Percentiles rank a stretch among this genome's conserved stretches.
Evolutionary conservation across 2,113 vertebrate species (phyloP).

Genomic region (Heterocephalus glaber): DNA sequence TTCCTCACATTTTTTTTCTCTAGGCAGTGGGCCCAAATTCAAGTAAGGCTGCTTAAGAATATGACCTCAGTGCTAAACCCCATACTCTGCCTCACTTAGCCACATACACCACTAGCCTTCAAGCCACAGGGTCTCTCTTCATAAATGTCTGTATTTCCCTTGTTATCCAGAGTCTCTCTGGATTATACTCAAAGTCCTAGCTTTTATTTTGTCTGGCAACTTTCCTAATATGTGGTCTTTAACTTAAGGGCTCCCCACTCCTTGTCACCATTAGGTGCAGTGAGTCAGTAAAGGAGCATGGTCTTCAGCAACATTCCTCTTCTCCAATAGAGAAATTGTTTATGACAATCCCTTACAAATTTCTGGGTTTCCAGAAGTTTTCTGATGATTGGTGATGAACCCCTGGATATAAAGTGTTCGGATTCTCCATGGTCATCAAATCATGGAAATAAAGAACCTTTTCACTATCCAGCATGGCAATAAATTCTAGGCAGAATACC

Average conservation of each 20-base stretch:
- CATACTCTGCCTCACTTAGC: background rate
- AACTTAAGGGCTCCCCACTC: background rate
- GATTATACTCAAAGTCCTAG: background rate
- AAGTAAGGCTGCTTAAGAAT: background rate
- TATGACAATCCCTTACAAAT: slow-evolving; percentile 5
- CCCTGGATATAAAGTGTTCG: background rate
- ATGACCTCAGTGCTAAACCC: background rate
- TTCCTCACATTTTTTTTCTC: background rate
- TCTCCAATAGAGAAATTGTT: background rate
- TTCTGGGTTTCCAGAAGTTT: slow-evolving; percentile 20
- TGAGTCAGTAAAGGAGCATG: background rate
- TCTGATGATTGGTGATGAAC: background rate
- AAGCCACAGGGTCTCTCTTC: background rate
- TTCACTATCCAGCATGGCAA: slow-evolving; percentile 57
- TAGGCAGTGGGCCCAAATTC: background rate
- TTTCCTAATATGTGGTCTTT: slow-evolving; percentile 41
- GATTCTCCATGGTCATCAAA: slow-evolving; percentile 49
- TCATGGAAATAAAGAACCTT: slow-evolving; percentile 60
- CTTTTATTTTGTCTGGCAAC: slow-evolving; percentile 8
- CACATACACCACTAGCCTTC: background rate
- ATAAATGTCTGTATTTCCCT: background rate
- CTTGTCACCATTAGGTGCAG: background rate
- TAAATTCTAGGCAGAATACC: slow-evolving; percentile 62
- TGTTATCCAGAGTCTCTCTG: slow-evolving; percentile 12
- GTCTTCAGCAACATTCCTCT: background rate